Evolutionary conservation across 2,888 invertebrate species (phyloP).

Genomic region (Bedellia somnulentella): DNA sequence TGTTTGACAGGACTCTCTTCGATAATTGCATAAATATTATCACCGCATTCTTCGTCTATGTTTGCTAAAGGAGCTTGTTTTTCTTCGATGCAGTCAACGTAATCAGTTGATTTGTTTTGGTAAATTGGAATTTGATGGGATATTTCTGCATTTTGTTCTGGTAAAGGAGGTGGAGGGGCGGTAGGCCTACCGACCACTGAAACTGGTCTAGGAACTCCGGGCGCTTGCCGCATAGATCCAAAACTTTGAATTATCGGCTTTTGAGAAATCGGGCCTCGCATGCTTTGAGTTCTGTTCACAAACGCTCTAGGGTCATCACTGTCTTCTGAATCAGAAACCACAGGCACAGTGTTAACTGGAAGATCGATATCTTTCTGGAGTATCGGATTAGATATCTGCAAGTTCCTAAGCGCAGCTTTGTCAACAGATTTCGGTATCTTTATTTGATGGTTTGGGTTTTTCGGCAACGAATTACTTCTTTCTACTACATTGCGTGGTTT

Average conservation of each 20-base stretch:
- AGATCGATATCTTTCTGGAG: constrained; percentile 68
- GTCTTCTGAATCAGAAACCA: constrained; percentile 53
- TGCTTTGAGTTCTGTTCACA: constrained; percentile 79
- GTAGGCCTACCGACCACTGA: constrained; percentile 76
- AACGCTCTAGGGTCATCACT: constrained; percentile 59
- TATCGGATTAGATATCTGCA: constrained; percentile 85
- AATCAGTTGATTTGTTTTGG: constrained; percentile 61
- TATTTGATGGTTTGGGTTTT: constrained; percentile 56
- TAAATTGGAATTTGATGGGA: constrained; percentile 46
- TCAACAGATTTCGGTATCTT: constrained; percentile 70
- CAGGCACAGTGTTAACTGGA: constrained; percentile 62
- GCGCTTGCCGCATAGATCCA: constrained; percentile 79
- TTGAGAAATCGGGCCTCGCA: constrained; percentile 65
- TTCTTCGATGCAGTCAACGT: constrained; percentile 79
- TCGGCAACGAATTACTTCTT: constrained; percentile 61
- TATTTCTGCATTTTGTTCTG: constrained; percentile 23
- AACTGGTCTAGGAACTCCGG: constrained; percentile 68
- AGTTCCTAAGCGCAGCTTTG: constrained; percentile 69
- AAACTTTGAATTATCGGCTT: constrained; percentile 73
- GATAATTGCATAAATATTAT: constrained; percentile 86
- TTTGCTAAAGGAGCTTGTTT: constrained; percentile 63
- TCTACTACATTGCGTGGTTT: constrained; percentile 49
- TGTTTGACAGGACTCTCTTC: constrained; percentile 70
- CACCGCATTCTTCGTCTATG: constrained; percentile 66
- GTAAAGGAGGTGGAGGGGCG: constrained; percentile 74